phyloP scores from a whole-genome alignment of 1,140 invertebrate species.

The Monochamus saltuarius region DNA sequence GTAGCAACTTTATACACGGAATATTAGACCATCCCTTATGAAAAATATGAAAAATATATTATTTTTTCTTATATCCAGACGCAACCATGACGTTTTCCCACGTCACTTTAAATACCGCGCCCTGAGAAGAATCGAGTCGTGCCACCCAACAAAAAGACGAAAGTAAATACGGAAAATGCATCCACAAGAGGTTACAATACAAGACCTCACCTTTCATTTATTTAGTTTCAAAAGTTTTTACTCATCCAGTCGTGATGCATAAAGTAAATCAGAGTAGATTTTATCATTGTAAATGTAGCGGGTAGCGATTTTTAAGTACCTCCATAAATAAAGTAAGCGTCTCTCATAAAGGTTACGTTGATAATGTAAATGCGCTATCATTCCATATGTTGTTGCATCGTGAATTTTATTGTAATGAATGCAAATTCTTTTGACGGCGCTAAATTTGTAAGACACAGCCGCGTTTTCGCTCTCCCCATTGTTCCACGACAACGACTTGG shows the following conservation, averaged over 20 bases:
- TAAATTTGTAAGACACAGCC: slow-evolving; percentile 25
- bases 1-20: too few relatives aligned
- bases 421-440: slow-evolving; percentile 15
- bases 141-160: too few relatives aligned
- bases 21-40: too few relatives aligned
- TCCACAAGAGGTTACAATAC: slow-evolving; percentile 8
- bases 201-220: not conserved
- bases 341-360: slow-evolving; percentile 25
- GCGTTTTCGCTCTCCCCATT: slow-evolving; percentile 17
- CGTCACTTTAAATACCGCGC: too few relatives aligned
- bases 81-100: too few relatives aligned
- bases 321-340: slow-evolving; percentile 14
- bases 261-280: slow-evolving; percentile 22
- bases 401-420: too few relatives aligned
- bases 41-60: too few relatives aligned
- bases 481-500: slow-evolving; percentile 19
- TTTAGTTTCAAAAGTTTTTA: slow-evolving; percentile 10
- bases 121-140: too few relatives aligned
- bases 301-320: slow-evolving; percentile 28
- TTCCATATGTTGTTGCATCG: too few relatives aligned
- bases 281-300: slow-evolving; percentile 20
- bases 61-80: too few relatives aligned
- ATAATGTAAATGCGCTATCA: slow-evolving; percentile 22
- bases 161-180: too few relatives aligned
- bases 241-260: slow-evolving; percentile 18